Evolutionary conservation across 2,888 invertebrate genomes (phyloP), one percentile per base, ranked within the genome.

Genomic region (Prosapia bicincta): DNA sequence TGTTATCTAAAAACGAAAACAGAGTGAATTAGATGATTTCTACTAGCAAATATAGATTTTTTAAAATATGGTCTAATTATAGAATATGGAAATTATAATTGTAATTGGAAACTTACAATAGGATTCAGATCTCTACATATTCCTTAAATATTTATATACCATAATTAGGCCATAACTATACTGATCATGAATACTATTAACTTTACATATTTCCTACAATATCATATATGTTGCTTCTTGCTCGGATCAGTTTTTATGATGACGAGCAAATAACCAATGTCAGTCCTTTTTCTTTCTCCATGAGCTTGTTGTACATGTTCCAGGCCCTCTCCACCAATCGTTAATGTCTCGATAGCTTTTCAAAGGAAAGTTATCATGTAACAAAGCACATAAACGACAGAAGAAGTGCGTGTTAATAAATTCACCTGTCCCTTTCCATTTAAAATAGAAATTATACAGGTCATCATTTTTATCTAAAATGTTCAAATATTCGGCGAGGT

Each of bases 361-460:
- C 23, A 85, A 82, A 7, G 87, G 85, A 73, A 87, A 87, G 80
- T 86, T 87, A 76, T 93, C 93, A 85, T 95, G 94, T 79, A 95
- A 85, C 91, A 94, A 90, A 5, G 94, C 92, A 85, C 97, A 97
- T 76, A 97, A 88, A 65, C 96, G 91, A 84, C 96, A 97, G 91
- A 96, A 96, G 86, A 96, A 97, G 85, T 91, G 96, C 25, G 98
- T 98, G 86, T 99, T 97, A 82, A 98, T 94, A 84, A 98, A 97
- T 84, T 96, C 94, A 0, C 98, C 98, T 0, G 96, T 96, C 69
- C 95, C 95, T 87, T 96, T 92, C 96, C 96, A 97, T 81, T 90
- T 90, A 85, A 98, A 98, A 85, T 98, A 98, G 28, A 96, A 93
- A 85, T 98, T 98, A 85, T 98, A 98, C 1, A 96, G 88, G 66